phyloP scores from a whole-genome alignment of 1,140 invertebrate genomes.

The Pantala flavescens region DNA sequence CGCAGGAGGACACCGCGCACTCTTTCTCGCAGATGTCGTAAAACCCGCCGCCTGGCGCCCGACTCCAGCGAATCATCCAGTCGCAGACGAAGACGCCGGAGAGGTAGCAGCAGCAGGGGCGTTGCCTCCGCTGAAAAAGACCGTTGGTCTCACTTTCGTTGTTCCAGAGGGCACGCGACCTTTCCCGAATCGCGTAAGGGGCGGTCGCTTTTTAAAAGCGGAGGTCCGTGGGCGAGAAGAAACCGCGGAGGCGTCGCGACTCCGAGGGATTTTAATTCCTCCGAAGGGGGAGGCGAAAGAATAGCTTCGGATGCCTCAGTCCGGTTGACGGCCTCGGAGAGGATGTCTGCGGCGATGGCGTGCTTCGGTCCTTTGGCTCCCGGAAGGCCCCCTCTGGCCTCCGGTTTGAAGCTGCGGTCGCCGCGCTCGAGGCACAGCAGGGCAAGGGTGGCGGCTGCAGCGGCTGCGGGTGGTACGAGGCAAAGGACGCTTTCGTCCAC shows the following conservation, averaged over 20 bases:
- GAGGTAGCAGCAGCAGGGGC: too few relatives aligned
- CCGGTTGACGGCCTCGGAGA: not conserved
- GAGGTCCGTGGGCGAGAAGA: not conserved
- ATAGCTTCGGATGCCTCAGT: too few relatives aligned
- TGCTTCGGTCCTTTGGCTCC: constrained; percentile 38
- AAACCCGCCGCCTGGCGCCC: too few relatives aligned
- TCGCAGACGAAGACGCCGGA: too few relatives aligned
- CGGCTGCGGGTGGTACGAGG: constrained; percentile 11
- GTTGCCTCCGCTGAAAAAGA: too few relatives aligned
- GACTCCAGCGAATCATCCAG: too few relatives aligned
- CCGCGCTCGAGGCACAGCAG: not conserved
- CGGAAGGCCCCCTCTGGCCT: constrained; percentile 32
- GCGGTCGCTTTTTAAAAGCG: not conserved
- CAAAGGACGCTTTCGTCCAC: constrained; percentile 33
- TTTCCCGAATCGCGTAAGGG: not conserved
- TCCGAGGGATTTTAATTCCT: not conserved
- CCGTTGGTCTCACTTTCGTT: too few relatives aligned
- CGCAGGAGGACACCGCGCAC: too few relatives aligned
- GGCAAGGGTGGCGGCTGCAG: not conserved
- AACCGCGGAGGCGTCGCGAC: not conserved
- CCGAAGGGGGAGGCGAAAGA: not conserved
- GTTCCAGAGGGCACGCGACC: not conserved
- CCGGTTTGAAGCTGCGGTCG: not conserved
- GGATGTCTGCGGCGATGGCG: constrained; percentile 21
- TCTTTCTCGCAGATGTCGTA: too few relatives aligned